Evolutionary conservation across 2,113 vertebrate species (phyloP).

Genomic region (Plecturocebus donacophilus): DNA sequence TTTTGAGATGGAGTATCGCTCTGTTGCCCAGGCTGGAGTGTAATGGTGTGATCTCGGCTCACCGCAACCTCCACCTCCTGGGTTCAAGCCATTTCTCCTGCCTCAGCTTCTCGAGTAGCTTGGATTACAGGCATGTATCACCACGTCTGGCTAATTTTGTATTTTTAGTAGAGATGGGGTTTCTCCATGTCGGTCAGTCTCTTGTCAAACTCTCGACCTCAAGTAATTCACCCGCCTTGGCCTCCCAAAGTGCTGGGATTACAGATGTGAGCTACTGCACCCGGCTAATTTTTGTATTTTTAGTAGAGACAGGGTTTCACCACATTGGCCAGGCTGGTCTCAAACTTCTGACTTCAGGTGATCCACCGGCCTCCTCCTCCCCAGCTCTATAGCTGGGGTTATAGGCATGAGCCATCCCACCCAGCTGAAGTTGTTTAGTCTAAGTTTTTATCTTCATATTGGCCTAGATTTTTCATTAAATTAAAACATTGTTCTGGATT

Average conservation of each 20-base stretch:
- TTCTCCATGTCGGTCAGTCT: too few relatives aligned
- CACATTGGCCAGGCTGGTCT: neutral
- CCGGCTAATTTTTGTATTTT: too few relatives aligned
- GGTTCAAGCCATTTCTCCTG: too few relatives aligned
- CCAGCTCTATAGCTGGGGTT: neutral
- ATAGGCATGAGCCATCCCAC: neutral
- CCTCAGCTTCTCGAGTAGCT: too few relatives aligned
- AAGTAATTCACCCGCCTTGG: neutral
- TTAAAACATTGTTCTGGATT: neutral
- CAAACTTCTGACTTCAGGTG: neutral
- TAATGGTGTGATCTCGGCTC: too few relatives aligned
- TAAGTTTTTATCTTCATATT: conserved; percentile 30
- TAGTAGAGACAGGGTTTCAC: neutral
- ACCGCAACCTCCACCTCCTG: too few relatives aligned
- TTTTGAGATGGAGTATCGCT: neutral
- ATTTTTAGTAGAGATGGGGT: too few relatives aligned
- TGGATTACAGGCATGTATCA: too few relatives aligned
- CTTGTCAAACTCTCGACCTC: neutral
- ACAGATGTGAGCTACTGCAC: neutral
- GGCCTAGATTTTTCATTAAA: neutral
- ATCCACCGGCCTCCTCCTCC: neutral
- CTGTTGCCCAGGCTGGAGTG: neutral
- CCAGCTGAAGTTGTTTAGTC: neutral
- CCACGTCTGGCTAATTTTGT: too few relatives aligned
- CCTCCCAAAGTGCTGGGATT: neutral